A percentile compares a stretch with the other conserved stretches of the same genome.
Conservation (phyloP, 2,113 vertebrate genomes). For the Vimba vimba region DNA sequence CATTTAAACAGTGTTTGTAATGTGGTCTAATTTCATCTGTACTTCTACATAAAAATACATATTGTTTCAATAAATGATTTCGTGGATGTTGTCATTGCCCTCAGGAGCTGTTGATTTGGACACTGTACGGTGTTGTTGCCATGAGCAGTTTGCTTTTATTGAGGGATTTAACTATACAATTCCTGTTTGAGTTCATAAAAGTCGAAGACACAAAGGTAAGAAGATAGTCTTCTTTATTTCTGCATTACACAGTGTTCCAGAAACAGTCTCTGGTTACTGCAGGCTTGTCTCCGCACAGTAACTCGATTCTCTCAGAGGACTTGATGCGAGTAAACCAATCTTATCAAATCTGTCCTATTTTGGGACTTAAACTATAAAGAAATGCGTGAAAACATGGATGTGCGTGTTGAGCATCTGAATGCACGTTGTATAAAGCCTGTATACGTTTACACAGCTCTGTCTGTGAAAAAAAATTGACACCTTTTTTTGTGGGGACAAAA, state of each 20-base stretch:
- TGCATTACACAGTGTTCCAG: neutral
- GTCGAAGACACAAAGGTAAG: neutral
- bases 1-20: neutral
- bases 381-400: neutral
- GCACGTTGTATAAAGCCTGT: neutral
- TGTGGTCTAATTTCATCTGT: neutral
- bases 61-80: neutral
- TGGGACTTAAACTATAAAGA: neutral
- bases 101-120: no score
- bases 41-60: neutral
- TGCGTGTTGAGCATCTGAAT: neutral
- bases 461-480: neutral
- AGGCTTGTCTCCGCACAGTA: neutral
- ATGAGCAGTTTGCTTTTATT: neutral
- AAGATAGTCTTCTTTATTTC: neutral
- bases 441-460: neutral
- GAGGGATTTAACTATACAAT: neutral
- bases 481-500: neutral
- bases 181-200: neutral
- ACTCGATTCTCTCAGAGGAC: neutral
- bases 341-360: constrained; percentile 19
- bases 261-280: neutral
- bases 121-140: no score
- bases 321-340: neutral
- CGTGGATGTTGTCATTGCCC: neutral